These are phyloP conservation scores for Sinosuthora webbiana DNA, from an alignment of 2,113 vertebrate species.

Conservation along the genomic window DNA sequence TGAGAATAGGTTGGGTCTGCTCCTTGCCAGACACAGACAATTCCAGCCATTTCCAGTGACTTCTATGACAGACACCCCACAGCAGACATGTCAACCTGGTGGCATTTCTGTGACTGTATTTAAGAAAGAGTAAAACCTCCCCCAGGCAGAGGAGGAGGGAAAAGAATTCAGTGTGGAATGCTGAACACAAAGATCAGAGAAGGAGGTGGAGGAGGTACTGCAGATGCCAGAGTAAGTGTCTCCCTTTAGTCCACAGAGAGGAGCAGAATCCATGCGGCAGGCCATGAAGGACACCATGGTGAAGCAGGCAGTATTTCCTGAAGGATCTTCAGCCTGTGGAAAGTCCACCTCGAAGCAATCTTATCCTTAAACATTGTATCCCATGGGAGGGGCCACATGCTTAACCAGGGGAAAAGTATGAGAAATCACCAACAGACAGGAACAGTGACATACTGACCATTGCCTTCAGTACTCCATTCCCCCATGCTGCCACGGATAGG, in stretches of 20 bases:
- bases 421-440: not conserved
- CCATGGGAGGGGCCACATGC: fast-evolving
- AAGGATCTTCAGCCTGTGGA: not conserved
- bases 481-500: fast-evolving
- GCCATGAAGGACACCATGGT: not conserved
- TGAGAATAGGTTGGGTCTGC: not conserved
- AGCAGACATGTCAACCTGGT: not conserved
- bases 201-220: not conserved
- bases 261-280: not conserved
- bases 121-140: not conserved
- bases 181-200: not conserved
- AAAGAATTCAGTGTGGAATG: not conserved
- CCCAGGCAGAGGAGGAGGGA: not conserved
- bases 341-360: not conserved
- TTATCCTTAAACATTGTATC: not conserved
- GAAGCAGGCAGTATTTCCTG: not conserved
- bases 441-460: fast-evolving
- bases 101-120: not conserved
- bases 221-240: not conserved
- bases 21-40: not conserved
- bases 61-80: fast-evolving
- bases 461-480: not conserved
- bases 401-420: not conserved
- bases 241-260: not conserved
- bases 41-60: not conserved